Conservation (phyloP, 2,113 vertebrate species). For the Neopipo cinnamomea region DNA sequence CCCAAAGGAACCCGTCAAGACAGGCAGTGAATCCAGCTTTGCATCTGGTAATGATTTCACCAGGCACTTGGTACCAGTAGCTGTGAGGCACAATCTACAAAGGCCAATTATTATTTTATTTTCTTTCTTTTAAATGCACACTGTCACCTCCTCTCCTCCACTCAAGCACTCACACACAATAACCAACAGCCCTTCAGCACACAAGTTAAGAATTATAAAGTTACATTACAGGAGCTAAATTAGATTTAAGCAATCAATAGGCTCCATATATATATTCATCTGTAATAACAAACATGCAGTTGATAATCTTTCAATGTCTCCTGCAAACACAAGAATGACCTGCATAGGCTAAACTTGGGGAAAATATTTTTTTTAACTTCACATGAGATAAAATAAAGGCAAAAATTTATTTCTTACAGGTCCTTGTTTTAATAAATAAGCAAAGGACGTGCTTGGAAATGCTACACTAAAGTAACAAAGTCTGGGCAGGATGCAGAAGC, state of each 20-base stretch:
- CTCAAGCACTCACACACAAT: not conserved
- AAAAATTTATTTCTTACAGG: not conserved
- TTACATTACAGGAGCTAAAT: not conserved
- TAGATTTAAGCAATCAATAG: not conserved
- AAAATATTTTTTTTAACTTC: not conserved
- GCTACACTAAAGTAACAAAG: not conserved
- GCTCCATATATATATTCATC: not conserved
- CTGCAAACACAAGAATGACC: not conserved
- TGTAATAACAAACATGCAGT: not conserved
- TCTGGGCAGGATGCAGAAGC: not conserved
- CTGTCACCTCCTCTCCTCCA: not conserved
- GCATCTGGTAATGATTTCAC: not conserved
- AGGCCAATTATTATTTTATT: too few relatives aligned
- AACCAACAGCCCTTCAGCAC: not conserved
- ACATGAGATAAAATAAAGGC: not conserved
- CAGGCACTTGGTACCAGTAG: not conserved
- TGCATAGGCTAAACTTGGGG: not conserved
- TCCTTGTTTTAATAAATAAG: not conserved
- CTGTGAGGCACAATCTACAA: not conserved
- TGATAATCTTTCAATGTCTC: not conserved
- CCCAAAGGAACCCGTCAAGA: not conserved
- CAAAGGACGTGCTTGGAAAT: not conserved
- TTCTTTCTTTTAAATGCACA: not conserved
- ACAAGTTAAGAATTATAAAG: not conserved
- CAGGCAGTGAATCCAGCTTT: not conserved